These are phyloP conservation scores for Tyria jacobaeae DNA, from an alignment of 2,888 invertebrate species.

Conservation along the genomic window DNA sequence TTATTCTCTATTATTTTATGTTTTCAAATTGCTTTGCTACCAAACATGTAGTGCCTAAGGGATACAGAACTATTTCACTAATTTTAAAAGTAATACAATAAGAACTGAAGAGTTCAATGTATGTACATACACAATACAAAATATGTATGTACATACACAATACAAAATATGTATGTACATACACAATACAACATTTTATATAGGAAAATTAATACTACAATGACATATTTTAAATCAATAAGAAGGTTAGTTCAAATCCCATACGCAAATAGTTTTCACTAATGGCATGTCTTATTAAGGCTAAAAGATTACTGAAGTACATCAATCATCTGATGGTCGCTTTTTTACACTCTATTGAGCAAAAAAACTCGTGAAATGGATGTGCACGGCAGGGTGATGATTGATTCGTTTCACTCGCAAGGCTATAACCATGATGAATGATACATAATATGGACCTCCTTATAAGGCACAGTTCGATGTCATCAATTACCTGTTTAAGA, in stretches of 20 bases:
- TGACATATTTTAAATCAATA: background rate
- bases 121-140: too few species aligned
- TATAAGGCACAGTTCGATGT: conserved; percentile 36
- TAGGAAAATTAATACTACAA: background rate
- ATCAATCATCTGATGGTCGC: conserved; percentile 57
- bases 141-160: too few species aligned
- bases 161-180: too few species aligned
- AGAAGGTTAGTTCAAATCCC: background rate
- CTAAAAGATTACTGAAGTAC: conserved; percentile 34
- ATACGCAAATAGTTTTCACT: conserved; percentile 26
- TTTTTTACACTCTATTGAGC: conserved; percentile 52
- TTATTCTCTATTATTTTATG: too few species aligned
- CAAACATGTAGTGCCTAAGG: too few species aligned
- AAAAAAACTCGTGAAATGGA: conserved; percentile 54
- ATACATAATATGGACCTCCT: conserved; percentile 35
- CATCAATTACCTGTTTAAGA: conserved; percentile 36
- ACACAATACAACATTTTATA: too few species aligned
- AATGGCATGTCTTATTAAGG: conserved; percentile 26
- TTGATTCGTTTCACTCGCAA: conserved; percentile 49
- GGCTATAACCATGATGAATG: conserved; percentile 50
- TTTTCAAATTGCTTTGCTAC: too few species aligned
- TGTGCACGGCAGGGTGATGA: conserved; percentile 52
- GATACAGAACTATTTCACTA: too few species aligned
- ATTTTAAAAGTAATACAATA: too few species aligned
- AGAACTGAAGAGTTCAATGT: too few species aligned